phyloP scores from a whole-genome alignment of 2,113 vertebrate species.

The Gymnocephalus cernua region DNA sequence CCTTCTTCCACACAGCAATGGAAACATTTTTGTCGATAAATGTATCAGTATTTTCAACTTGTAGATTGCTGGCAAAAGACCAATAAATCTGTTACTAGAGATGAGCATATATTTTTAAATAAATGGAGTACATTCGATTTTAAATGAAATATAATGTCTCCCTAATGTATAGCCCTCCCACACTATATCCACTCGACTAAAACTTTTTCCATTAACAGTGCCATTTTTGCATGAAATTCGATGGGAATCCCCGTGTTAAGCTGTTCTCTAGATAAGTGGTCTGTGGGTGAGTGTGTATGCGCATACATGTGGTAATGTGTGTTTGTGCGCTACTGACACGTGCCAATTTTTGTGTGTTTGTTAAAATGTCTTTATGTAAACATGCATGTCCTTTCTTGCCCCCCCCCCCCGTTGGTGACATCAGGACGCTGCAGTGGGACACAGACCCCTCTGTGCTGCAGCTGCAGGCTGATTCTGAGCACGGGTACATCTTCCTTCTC shows the following conservation, averaged over 20 bases:
- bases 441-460: constrained; percentile 99
- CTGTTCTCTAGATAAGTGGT: constrained; percentile 44
- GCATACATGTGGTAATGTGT: constrained; percentile 8
- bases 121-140: neutral
- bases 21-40: constrained; percentile 10
- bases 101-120: constrained; percentile 23
- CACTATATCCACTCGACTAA: constrained; percentile 17
- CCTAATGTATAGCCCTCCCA: constrained; percentile 27
- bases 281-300: constrained; percentile 9
- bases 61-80: constrained; percentile 19
- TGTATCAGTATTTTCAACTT: neutral
- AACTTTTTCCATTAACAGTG: constrained; percentile 25
- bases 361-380: constrained; percentile 76
- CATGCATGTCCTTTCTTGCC: constrained; percentile 84
- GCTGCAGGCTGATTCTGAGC: constrained; percentile 98
- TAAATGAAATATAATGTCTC: constrained; percentile 32
- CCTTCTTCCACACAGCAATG: neutral
- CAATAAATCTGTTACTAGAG: neutral
- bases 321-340: neutral
- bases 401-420: constrained; percentile 82
- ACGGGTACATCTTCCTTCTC: constrained; percentile 90
- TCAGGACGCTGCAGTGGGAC: constrained; percentile 99
- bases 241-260: constrained; percentile 17
- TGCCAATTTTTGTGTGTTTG: constrained; percentile 26
- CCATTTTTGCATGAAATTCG: constrained; percentile 48